phyloP scores from a whole-genome alignment of 2,797 vertebrate genomes.

The Okamejei kenojei region DNA sequence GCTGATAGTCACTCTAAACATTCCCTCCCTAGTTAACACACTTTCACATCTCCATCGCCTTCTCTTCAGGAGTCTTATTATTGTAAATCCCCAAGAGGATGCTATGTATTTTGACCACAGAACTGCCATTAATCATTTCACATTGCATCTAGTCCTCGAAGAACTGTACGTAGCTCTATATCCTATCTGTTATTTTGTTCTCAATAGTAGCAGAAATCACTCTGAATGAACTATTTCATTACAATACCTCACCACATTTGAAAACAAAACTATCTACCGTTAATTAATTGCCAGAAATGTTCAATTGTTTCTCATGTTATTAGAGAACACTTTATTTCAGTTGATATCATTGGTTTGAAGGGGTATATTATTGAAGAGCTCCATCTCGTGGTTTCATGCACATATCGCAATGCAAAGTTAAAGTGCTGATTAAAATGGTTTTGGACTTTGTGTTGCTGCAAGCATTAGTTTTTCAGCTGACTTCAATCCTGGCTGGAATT shows the following conservation, averaged over 20 bases:
- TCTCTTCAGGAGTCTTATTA: not conserved
- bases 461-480: not conserved
- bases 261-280: not conserved
- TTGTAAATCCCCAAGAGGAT: not conserved
- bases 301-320: not conserved
- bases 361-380: constrained; percentile 18
- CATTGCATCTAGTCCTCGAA: not conserved
- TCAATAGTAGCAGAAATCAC: not conserved
- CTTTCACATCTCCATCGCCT: not conserved
- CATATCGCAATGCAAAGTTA: not conserved
- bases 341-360: not conserved
- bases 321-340: not conserved
- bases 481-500: not conserved
- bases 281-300: not conserved
- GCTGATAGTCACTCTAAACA: not conserved
- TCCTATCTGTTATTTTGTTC: not conserved
- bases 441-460: not conserved
- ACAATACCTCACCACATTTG: not conserved
- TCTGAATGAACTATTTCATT: not conserved
- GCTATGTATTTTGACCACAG: not conserved
- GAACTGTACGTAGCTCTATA: not conserved
- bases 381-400: not conserved
- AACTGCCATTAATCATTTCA: not conserved
- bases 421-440: not conserved
- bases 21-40: not conserved